Base-by-base conservation (phyloP, 2,797 vertebrate genomes). In the Perodicticus potto region DNA sequence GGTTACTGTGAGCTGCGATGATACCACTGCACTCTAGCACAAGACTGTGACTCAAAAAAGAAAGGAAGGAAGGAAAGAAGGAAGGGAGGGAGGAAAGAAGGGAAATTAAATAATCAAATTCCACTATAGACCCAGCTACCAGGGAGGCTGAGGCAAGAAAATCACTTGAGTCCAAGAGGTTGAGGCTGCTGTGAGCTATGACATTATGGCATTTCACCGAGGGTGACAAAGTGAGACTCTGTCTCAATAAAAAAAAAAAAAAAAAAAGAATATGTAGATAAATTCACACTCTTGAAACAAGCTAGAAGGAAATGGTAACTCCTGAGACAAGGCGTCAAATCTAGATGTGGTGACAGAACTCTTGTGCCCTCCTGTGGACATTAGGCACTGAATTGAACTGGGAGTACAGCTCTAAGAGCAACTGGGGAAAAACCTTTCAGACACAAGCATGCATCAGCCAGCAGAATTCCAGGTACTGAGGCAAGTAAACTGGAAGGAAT, bases 301-400 rank as follows among this genome's bases (percentile, higher is more conserved):
- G 67, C 37, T 40, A 76, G 49, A 57, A 59, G 76, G 37, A 81
- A 73, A 70, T 3, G 11, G 53, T 61, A 70, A 84, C 84, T 88
- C 45, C 49, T 17, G 59, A 55, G 59, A 32, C 57, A 1, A 67
- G 0, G 25, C 32, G 43, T 13, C 7, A 40, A 49, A 43, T 9
- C 65, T 2, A 3, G 37, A 25, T 7, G 5, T 7, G 2, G 1
- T 0, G 27, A 67, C 65, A 20, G 89, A 84, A n/a, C 40, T 59
- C 57, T 59, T 59, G 65, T 7, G 65, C 57, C 92, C 78, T 57
- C 78, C 63, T 3, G 5, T 25, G 57, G 29, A 29, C 5, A 0
- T 69, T 19, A 29, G 3, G 67, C 0, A 0, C 74, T 19, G 7
- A 9, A 67, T 76, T 19, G 5, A 9, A 59, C 4, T 19, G 0